Base-by-base conservation (phyloP, 2,888 invertebrate genomes). In the Rotaria sp. region DNA sequence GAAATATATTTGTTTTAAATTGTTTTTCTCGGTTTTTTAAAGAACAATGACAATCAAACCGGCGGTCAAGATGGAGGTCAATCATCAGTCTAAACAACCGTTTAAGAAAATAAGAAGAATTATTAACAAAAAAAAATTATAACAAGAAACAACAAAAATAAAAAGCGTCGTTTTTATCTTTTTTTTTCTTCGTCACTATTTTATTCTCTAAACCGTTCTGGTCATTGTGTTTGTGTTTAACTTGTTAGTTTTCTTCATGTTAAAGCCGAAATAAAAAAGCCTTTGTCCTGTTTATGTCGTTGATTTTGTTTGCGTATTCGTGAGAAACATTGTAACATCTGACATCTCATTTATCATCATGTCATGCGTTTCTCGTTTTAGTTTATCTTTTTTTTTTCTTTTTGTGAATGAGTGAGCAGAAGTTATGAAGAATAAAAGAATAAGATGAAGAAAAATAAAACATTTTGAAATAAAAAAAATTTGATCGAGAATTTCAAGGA, bases 11-110 rank as follows among this genome's bases (percentile, higher is more conserved):
- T 48, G 8, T 48, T 48, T 1, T 48, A 48, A 48, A 21, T 52
- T 52, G 4, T 50, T 13, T 11, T 52, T 52, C 24, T 52, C 24
- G 21, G n/a, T n/a, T n/a, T n/a, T 55, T 55, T 55, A 2, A 18
- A 35, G 67, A 35, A 67, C 8, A 35, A 35, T 67, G 67, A 67
- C 67, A 67, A 35, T 35, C 67, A 67, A 67, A 38, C 11, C 59
- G 59, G 67, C 35, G 67, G 67, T 18, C 67, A 30, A 67, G 67
- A 67, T 67, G 67, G 67, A 30, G 67, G 67, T 35, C 67, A 67
- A 67, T 67, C 67, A 67, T 67, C 67, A 67, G 67, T 67, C 67
- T 67, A 67, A 67, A 67, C 67, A 67, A 67, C 67, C 67, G 67
- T 67, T 67, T 35, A 67, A 67, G 18, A 2, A 67, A 35, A 26